Evolutionary conservation across 2,113 vertebrate genomes (phyloP).

Genomic region (Struthidea cinerea): DNA sequence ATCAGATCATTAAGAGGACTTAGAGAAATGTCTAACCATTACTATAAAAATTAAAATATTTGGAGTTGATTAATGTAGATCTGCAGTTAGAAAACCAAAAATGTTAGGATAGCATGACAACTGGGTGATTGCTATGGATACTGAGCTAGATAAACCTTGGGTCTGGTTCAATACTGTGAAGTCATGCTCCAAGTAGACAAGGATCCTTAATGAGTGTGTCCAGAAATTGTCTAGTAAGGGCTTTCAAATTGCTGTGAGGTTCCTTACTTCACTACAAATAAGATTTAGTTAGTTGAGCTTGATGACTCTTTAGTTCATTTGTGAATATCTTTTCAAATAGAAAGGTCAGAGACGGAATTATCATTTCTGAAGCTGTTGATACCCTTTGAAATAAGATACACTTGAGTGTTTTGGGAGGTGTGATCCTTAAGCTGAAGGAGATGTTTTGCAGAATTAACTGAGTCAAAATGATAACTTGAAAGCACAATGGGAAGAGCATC

Average conservation of each 20-base stretch:
- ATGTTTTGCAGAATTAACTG: not conserved
- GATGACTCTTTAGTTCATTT: not conserved
- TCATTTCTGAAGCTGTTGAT: not conserved
- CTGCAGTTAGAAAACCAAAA: not conserved
- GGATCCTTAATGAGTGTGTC: not conserved
- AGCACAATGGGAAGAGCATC: not conserved
- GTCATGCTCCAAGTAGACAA: not conserved
- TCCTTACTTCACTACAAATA: not conserved
- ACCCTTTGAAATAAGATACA: not conserved
- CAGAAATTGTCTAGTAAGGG: not conserved
- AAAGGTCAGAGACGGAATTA: not conserved
- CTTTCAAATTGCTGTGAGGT: not conserved
- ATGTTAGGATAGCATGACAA: not conserved
- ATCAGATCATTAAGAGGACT: not conserved
- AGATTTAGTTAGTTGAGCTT: not conserved
- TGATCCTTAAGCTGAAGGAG: not conserved
- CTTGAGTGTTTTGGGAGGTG: not conserved
- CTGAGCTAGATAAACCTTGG: not conserved
- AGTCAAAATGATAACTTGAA: not conserved
- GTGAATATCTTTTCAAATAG: not conserved
- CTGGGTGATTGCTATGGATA: not conserved
- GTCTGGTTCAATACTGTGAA: not conserved
- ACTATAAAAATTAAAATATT: not conserved
- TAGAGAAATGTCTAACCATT: not conserved
- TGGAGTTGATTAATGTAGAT: not conserved